Percentiles rank a stretch among this genome's conserved stretches.
These are phyloP conservation scores for Tetrao urogallus DNA, from an alignment of 2,113 vertebrate genomes.

Conservation along the genomic window DNA sequence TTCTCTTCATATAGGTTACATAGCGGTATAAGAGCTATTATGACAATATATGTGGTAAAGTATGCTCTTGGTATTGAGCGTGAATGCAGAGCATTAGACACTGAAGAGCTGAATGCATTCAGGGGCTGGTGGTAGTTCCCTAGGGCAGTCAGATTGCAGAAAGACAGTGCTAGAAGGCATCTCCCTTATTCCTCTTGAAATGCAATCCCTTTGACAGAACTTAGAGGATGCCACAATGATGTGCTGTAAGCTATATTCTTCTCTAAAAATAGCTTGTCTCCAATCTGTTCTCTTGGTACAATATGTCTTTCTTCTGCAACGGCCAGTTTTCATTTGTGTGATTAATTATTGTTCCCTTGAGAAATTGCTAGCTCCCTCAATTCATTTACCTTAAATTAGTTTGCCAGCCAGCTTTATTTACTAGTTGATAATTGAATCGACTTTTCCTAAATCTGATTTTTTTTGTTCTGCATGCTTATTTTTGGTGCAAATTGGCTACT, in stretches of 20 bases:
- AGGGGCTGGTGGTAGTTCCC: background rate
- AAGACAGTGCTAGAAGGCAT: background rate
- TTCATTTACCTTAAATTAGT: background rate
- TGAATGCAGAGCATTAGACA: accelerated
- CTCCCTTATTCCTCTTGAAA: background rate
- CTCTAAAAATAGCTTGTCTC: background rate
- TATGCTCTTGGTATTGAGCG: background rate
- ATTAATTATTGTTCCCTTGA: background rate
- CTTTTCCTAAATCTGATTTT: background rate
- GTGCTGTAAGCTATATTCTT: background rate
- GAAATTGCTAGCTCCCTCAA: background rate
- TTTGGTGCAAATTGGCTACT: background rate
- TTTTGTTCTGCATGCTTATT: background rate
- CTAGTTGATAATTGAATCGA: background rate
- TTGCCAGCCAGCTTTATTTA: background rate
- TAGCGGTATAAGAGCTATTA: background rate
- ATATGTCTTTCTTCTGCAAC: background rate
- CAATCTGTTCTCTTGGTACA: background rate
- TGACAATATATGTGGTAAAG: background rate
- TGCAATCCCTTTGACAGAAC: background rate
- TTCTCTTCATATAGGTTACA: background rate
- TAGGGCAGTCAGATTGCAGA: accelerated
- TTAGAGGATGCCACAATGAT: background rate
- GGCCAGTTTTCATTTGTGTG: background rate
- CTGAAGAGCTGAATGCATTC: background rate